phyloP scores from a whole-genome alignment of 2,113 vertebrate species.

The Bubalus kerabau region DNA sequence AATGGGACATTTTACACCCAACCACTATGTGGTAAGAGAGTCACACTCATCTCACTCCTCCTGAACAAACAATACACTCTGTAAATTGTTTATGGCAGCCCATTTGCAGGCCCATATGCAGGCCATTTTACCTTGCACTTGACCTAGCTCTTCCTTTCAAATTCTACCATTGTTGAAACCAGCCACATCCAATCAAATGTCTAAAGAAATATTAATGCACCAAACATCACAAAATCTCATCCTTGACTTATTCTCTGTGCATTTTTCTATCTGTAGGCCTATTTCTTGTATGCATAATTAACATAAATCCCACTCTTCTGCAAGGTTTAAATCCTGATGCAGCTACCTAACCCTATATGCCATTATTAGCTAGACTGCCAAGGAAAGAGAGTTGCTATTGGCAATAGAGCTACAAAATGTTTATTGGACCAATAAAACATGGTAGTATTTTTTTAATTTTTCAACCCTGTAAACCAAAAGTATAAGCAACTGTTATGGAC shows the following conservation, averaged over 20 bases:
- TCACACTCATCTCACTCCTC: neutral
- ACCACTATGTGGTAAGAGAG: neutral
- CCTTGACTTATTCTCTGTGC: neutral
- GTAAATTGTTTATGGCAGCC: neutral
- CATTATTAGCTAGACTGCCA: neutral
- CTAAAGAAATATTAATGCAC: neutral
- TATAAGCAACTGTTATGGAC: neutral
- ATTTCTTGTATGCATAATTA: neutral
- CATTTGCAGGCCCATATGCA: neutral
- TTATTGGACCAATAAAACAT: neutral
- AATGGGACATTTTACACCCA: neutral
- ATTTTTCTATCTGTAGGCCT: neutral
- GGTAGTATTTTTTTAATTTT: neutral
- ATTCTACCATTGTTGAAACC: neutral
- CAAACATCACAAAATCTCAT: neutral
- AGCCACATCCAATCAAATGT: neutral
- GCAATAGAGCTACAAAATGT: neutral
- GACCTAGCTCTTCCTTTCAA: neutral
- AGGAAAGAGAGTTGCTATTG: neutral
- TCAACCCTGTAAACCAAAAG: neutral
- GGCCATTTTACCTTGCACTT: neutral
- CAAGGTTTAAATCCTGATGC: neutral
- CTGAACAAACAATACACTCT: neutral
- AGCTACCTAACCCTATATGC: neutral
- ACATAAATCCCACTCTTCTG: neutral